Conservation (phyloP, 2,888 invertebrate genomes). For the Ichneumoninae sp. region DNA sequence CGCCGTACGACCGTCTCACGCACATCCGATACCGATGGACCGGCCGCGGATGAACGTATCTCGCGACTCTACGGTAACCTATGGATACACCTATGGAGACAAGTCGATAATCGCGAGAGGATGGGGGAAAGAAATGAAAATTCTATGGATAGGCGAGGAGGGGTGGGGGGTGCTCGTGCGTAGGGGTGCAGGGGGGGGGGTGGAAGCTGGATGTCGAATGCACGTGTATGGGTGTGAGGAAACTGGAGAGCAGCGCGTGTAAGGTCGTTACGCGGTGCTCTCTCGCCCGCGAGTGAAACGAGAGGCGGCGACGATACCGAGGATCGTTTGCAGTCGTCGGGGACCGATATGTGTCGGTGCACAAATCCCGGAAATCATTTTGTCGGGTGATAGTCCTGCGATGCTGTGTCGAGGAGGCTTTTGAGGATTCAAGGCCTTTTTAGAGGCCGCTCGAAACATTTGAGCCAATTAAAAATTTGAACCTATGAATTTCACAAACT, state of each 20-base stretch:
- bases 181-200: slow-evolving; percentile 18
- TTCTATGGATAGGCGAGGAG: slow-evolving; percentile 28
- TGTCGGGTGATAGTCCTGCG: neutral
- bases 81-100: neutral
- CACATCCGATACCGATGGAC: slow-evolving; percentile 15
- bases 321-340: slow-evolving; percentile 59
- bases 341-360: neutral
- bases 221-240: neutral
- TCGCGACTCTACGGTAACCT: neutral
- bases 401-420: neutral
- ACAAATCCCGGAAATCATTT: neutral
- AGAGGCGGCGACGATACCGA: slow-evolving; percentile 44
- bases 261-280: slow-evolving; percentile 46
- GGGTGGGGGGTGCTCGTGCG: neutral
- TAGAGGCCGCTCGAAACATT: neutral
- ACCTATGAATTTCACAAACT: neutral
- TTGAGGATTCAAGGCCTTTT: neutral
- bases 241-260: slow-evolving; percentile 38
- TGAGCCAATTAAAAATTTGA: neutral
- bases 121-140: slow-evolving; percentile 24
- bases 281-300: slow-evolving; percentile 7
- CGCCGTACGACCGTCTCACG: slow-evolving; percentile 38
- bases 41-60: slow-evolving; percentile 10
- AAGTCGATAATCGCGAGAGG: slow-evolving; percentile 4
- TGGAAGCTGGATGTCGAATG: slow-evolving; percentile 6